These are phyloP conservation scores for Drosophila ohnishii DNA, from an alignment of 1,140 invertebrate species.

Conservation along the genomic window DNA sequence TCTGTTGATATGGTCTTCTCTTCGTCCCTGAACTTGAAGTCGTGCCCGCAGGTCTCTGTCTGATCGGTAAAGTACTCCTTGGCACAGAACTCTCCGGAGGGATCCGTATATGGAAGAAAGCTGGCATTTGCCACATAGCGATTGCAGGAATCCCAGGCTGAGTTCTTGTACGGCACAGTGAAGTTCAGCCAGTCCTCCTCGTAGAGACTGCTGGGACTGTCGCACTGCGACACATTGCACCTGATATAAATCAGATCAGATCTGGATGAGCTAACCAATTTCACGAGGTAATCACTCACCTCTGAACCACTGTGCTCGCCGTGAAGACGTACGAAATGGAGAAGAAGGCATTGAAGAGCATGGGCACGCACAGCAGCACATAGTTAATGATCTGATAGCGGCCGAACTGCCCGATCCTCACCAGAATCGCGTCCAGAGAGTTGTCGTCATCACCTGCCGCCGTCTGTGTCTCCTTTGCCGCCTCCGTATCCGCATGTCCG, in stretches of 20 bases:
- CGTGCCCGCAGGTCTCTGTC: slow-evolving; percentile 53
- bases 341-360: slow-evolving; percentile 84
- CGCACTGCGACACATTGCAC: slow-evolving; percentile 87
- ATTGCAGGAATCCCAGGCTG: slow-evolving; percentile 83
- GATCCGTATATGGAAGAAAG: slow-evolving; percentile 6
- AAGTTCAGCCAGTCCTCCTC: slow-evolving; percentile 84
- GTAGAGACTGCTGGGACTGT: slow-evolving; percentile 80
- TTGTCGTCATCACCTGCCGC: slow-evolving; percentile 46
- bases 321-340: slow-evolving; percentile 86
- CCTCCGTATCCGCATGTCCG: slow-evolving; percentile 30
- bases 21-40: slow-evolving; percentile 66
- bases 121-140: slow-evolving; percentile 70
- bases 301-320: slow-evolving; percentile 85
- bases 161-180: slow-evolving; percentile 83
- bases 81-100: slow-evolving; percentile 43
- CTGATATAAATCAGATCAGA: slow-evolving; percentile 75
- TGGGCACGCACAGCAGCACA: slow-evolving; percentile 84
- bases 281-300: slow-evolving; percentile 83
- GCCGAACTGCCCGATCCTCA: slow-evolving; percentile 84
- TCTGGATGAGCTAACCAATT: neutral
- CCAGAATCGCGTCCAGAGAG: slow-evolving; percentile 71
- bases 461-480: slow-evolving; percentile 8
- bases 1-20: slow-evolving; percentile 76
- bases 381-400: slow-evolving; percentile 85
- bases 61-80: slow-evolving; percentile 78